phyloP scores from a whole-genome alignment of 2,113 vertebrate species.

The Chaetops frenatus region DNA sequence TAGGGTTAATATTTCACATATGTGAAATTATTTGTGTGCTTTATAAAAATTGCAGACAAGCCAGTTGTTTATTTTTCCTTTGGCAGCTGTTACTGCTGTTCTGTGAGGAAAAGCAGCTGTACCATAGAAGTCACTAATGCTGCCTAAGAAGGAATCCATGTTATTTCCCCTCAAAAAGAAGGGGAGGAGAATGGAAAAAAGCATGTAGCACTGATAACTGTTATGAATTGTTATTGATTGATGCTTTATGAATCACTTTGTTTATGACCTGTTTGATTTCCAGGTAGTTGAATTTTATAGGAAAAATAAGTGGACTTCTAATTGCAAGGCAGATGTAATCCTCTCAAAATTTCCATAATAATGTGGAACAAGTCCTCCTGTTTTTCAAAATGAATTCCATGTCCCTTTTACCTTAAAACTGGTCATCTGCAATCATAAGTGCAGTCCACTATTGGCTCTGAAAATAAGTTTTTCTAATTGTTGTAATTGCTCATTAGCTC shows the following conservation, averaged over 20 bases:
- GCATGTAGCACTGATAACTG: background rate
- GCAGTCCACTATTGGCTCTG: background rate
- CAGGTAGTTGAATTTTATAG: background rate
- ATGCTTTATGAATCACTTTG: background rate
- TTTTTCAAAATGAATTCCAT: background rate
- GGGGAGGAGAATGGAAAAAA: background rate
- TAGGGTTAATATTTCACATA: background rate
- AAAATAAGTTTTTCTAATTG: background rate
- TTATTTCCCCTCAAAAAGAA: background rate
- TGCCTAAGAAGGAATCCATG: background rate
- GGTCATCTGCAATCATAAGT: background rate
- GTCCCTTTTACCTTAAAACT: background rate
- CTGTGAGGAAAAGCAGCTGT: background rate
- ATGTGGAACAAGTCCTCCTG: background rate
- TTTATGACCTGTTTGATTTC: background rate
- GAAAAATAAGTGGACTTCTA: background rate
- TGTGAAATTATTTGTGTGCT: background rate
- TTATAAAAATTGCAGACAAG: background rate
- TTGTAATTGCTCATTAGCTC: background rate
- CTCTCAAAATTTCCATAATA: background rate
- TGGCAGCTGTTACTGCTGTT: background rate
- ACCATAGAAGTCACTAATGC: background rate
- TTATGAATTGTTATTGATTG: background rate
- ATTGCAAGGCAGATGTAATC: background rate
- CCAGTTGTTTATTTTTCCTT: background rate